Evolutionary conservation across 2,888 invertebrate genomes (phyloP), one percentile per base, ranked within the genome.

Genomic region (Hypena proboscidalis): DNA sequence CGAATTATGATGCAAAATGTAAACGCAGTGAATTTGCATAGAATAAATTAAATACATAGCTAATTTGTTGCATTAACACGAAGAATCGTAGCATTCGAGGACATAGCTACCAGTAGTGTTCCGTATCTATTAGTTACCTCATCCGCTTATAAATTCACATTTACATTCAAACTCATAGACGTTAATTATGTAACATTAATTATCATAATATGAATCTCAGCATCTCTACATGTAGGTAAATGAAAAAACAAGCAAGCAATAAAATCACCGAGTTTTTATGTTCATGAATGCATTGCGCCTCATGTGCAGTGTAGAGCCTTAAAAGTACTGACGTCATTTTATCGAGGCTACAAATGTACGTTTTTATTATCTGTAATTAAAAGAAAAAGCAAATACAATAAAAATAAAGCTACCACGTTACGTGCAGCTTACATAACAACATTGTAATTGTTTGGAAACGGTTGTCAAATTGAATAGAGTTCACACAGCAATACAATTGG

Each of bases 391-490:
- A 43, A 52, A 52, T 45, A 35, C 49, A 46, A 35, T 61, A 39
- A 41, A 55, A 49, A 45, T 44, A 33, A 33, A 52, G 35, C 42
- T 43, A 44, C 39, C 44, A 56, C 37, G 52, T 73, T 60, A 66
- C 64, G 58, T 64, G 48, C 46, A 46, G 36, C 41, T 50, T 65
- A 59, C 40, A 40, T 63, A 65, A 67, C 21, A 38, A 27, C 22
- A 26, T 15, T 32, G 30, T 50, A 50, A 39, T 35, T 34, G 46
- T 66, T 66, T 68, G 47, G 59, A 67, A 67, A 69, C 60, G 37
- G 54, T 63, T 62, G 61, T 62, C 51, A 45, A 44, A 38, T 58
- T 64, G 59, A 58, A 61, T 64, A 47, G 54, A 58, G 57, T 70
- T 73, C 69, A 60, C 73, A 73, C 61, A 50, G 36, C 36, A 50